A percentile compares a stretch with the other conserved stretches of the same genome.
Evolutionary conservation across 2,113 vertebrate species (phyloP).

Genomic region (Tragulus kanchil): DNA sequence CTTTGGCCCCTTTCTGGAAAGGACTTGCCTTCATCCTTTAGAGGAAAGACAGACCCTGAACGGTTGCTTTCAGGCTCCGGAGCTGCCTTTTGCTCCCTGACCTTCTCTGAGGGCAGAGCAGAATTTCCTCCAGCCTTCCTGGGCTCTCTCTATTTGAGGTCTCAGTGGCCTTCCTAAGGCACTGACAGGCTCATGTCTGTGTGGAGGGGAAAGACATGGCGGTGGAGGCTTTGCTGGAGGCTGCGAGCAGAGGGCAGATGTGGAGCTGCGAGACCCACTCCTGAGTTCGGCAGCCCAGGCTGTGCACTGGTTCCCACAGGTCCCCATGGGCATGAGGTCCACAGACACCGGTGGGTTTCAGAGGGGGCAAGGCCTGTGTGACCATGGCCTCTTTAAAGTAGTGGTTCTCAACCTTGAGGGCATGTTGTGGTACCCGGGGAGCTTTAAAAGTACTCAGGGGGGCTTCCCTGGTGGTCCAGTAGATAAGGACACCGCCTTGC

Average conservation of each 20-base stretch:
- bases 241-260: rapidly evolving
- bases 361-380: neutral
- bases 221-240: neutral
- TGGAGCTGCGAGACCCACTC: neutral
- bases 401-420: neutral
- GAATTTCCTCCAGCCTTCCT: neutral
- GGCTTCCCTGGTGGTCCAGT: too few species aligned
- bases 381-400: neutral
- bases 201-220: neutral
- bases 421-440: rapidly evolving
- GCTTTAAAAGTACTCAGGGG: neutral
- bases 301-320: rapidly evolving
- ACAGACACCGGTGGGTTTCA: neutral
- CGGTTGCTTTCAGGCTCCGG: rapidly evolving
- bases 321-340: rapidly evolving
- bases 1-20: neutral
- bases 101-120: neutral
- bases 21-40: neutral
- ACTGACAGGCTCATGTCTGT: rapidly evolving
- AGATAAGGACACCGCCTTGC: too few species aligned
- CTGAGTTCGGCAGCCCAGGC: neutral
- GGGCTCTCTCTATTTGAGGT: neutral
- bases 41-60: neutral
- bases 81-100: neutral
- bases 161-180: neutral